Base-by-base conservation (phyloP, 2,888 invertebrate genomes). In the Entomobrya proxima region DNA sequence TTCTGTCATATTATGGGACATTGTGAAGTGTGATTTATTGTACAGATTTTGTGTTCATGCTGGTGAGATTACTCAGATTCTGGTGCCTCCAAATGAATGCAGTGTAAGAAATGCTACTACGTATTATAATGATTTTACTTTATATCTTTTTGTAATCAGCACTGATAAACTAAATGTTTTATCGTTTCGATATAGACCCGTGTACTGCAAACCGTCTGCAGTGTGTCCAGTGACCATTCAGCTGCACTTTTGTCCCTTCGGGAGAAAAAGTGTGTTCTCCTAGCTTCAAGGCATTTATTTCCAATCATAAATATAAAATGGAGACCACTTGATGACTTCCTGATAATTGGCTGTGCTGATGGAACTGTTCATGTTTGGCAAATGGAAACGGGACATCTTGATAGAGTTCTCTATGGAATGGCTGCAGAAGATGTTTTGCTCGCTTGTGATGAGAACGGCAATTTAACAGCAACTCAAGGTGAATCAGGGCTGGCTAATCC, bases 311-410 rank as follows among this genome's bases (percentile, higher is more conserved):
- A 95, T 37, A 98, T 99, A 90, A 98, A 98, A 92, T 98, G 98
- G 98, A 94, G 98, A 58, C 98, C 99, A 0, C 93, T 98, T 1
- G 99, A 99, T 91, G 99, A 99, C 92, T 99, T 98, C 91, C 96
- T 99, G 94, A 96, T 98, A 89, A 97, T 99, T 21, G 98, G 97
- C 0, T 98, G 98, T 92, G 96, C 97, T 7, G 99, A 99, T 92
- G 98, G 98, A 1, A 97, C 98, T 0, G 98, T 99, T 1, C 98
- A 98, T 92, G 98, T 99, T 0, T 99, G 99, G 99, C 99, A 99
- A 93, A 99, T 99, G 98, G 99, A 99, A 93, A 99, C 99, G 1
- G 94, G 94, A 93, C 88, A 98, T 91, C 92, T 99, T 90, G 99
- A 99, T 92, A 94, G 99, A 74, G 98, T 99, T 11, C 93, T 98